Conservation (phyloP, 2,113 vertebrate genomes). For the Neolamprologus toae region DNA sequence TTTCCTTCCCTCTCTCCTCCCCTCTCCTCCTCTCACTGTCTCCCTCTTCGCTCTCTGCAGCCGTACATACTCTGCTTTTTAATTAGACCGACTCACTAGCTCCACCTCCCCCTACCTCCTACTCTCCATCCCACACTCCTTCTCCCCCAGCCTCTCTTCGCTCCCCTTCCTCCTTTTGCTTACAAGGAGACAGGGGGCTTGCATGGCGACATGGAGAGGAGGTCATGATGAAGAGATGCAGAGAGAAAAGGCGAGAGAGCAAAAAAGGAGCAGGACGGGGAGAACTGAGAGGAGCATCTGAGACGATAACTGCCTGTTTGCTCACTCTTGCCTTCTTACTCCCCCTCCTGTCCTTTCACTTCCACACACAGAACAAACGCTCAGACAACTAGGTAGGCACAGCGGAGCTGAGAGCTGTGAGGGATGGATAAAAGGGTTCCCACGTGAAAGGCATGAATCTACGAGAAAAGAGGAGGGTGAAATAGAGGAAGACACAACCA, state of each 20-base stretch:
- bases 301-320: constrained; percentile 64
- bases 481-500: constrained; percentile 39
- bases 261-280: constrained; percentile 14
- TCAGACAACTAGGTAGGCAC: constrained; percentile 51
- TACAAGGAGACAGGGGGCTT: constrained; percentile 48
- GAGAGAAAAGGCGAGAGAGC: constrained; percentile 25
- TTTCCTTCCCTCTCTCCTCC: constrained; percentile 31
- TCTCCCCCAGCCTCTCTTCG: not conserved
- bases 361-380: constrained; percentile 53
- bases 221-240: constrained; percentile 60
- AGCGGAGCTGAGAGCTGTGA: constrained; percentile 34
- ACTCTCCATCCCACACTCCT: constrained; percentile 14
- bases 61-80: constrained; percentile 74
- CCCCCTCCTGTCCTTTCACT: constrained; percentile 61
- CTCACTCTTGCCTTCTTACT: constrained; percentile 61
- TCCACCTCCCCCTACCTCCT: constrained; percentile 49
- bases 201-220: constrained; percentile 50
- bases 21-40: constrained; percentile 10
- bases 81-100: constrained; percentile 67
- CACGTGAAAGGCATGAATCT: constrained; percentile 58
- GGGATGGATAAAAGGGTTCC: constrained; percentile 55
- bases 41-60: constrained; percentile 57
- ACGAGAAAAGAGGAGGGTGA: constrained; percentile 33
- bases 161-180: constrained; percentile 12
- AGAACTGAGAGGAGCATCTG: constrained; percentile 50